Conservation (phyloP, 2,113 vertebrate genomes). For the Labrus mixtus region DNA sequence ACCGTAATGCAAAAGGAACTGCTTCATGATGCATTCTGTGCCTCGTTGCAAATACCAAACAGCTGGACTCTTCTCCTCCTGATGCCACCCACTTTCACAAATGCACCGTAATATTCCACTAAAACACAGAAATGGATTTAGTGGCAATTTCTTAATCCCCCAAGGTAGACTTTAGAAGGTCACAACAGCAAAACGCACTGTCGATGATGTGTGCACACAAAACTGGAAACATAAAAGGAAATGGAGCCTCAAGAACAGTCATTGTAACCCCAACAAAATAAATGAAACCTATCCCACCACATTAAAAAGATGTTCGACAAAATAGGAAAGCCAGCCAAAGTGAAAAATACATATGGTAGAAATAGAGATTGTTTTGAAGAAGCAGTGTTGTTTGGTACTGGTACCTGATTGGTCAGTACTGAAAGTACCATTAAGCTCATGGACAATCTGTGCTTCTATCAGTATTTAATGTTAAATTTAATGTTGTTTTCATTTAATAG, state of each 20-base stretch:
- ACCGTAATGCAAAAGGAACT: constrained; percentile 63
- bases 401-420: too few relatives aligned
- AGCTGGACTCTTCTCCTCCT: constrained; percentile 55
- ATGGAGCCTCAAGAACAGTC: constrained; percentile 27
- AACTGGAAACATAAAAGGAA: constrained; percentile 31
- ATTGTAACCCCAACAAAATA: constrained; percentile 26
- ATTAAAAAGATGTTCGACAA: not conserved
- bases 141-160: constrained; percentile 44
- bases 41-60: constrained; percentile 64
- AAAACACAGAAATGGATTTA: constrained; percentile 61
- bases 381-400: too few relatives aligned
- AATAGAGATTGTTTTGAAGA: not conserved
- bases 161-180: constrained; percentile 40
- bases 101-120: constrained; percentile 60
- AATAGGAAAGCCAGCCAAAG: not conserved
- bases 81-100: constrained; percentile 62
- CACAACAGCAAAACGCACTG: constrained; percentile 2
- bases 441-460: too few relatives aligned
- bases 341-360: constrained; percentile 30
- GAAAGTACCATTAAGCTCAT: too few relatives aligned
- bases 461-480: too few relatives aligned
- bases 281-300: not conserved
- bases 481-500: too few relatives aligned
- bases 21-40: constrained; percentile 58
- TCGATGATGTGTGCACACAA: constrained; percentile 11